These are phyloP conservation scores for Trichogramma pretiosum DNA, from an alignment of 1,140 invertebrate genomes.

Conservation along the genomic window DNA sequence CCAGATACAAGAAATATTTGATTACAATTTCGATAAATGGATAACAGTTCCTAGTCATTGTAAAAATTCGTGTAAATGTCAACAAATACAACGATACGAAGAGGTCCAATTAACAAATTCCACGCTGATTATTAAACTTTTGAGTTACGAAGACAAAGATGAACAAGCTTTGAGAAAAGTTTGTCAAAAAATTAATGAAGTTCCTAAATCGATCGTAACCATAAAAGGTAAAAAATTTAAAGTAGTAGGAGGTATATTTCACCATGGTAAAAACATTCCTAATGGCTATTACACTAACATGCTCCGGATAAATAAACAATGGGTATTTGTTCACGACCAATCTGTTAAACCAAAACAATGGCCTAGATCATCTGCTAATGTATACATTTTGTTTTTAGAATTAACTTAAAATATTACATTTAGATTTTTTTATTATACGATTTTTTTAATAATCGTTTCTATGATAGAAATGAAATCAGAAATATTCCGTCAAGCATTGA, in stretches of 20 bases:
- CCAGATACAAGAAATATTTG: constrained; percentile 13
- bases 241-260: constrained; percentile 3
- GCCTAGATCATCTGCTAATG: not conserved
- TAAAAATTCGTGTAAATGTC: constrained; percentile 19
- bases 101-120: no score
- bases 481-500: no score
- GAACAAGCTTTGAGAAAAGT: no score
- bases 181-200: constrained; percentile 1
- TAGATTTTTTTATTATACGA: no score
- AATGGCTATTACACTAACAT: constrained; percentile 1
- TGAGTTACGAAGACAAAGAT: no score
- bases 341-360: not conserved
- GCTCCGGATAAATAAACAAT: not conserved
- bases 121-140: no score
- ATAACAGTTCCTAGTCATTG: no score
- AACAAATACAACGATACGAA: no score
- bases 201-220: not conserved
- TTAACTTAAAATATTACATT: not conserved
- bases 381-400: constrained; percentile 2
- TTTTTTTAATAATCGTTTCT: no score
- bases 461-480: no score
- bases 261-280: not conserved
- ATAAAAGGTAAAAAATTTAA: not conserved
- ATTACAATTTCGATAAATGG: constrained; percentile 18
- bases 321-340: not conserved